Conservation (phyloP, 2,113 vertebrate species). For the Choloepus hoffmanni region DNA sequence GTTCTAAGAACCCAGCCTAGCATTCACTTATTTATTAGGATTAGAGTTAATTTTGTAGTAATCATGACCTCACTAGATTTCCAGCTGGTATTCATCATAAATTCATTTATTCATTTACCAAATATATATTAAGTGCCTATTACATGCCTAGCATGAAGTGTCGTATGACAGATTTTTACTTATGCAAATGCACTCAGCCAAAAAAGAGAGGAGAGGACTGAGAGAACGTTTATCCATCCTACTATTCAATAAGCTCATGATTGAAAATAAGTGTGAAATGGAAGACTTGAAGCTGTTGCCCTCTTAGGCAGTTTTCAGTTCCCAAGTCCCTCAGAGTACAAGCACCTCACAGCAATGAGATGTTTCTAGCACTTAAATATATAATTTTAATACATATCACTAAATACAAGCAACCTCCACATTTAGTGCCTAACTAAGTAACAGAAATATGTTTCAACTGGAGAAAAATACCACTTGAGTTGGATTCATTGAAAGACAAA, state of each 20-base stretch:
- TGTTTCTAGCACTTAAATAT: neutral
- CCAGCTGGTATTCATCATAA: neutral
- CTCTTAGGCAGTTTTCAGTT: neutral
- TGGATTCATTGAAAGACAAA: neutral
- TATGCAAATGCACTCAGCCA: neutral
- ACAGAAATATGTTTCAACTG: neutral
- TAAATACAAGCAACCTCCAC: neutral
- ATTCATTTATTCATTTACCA: neutral
- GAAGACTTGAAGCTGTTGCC: neutral
- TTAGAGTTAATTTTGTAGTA: conserved; percentile 33
- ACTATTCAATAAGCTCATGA: neutral
- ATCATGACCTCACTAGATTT: neutral
- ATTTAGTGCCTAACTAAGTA: neutral
- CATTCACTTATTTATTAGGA: neutral
- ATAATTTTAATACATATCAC: neutral
- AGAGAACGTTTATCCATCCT: neutral
- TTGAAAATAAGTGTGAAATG: neutral
- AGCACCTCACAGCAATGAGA: neutral
- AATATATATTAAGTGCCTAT: neutral
- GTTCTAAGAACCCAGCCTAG: neutral
- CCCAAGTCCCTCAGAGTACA: neutral
- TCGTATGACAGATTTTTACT: neutral
- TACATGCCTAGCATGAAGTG: neutral
- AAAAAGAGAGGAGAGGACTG: neutral
- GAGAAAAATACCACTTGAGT: neutral